A percentile compares a stretch with the other conserved stretches of the same genome.
Evolutionary conservation across 2,797 vertebrate species (phyloP).

Genomic region (Chrosomus eos): DNA sequence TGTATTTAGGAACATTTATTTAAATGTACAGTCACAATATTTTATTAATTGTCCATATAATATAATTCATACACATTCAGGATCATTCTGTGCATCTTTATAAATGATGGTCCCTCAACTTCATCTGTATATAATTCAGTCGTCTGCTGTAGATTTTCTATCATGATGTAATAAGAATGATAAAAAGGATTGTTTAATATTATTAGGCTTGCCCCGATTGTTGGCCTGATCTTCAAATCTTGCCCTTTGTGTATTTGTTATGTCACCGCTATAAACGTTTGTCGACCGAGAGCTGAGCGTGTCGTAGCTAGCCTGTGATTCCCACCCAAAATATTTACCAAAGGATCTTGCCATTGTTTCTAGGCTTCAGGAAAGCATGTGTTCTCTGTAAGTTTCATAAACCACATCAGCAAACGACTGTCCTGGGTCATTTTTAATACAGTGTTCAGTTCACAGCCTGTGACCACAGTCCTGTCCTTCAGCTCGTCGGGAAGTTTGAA

Average conservation of each 20-base stretch:
- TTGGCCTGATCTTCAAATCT: background rate
- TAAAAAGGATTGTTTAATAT: background rate
- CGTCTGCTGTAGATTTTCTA: background rate
- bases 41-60: background rate
- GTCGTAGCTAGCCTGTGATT: background rate
- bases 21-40: background rate
- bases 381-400: background rate
- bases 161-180: background rate
- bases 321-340: background rate
- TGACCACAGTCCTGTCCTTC: background rate
- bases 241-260: background rate
- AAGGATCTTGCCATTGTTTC: conserved; percentile 1
- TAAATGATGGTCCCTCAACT: background rate
- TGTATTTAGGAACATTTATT: background rate
- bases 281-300: background rate
- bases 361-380: conserved; percentile 27
- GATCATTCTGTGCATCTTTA: background rate
- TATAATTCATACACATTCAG: background rate
- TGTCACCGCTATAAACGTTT: background rate
- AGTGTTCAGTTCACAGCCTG: background rate
- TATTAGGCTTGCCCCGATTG: no score
- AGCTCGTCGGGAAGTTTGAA: background rate
- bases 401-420: conserved; percentile 11
- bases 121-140: background rate
- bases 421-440: background rate